Conservation (phyloP, 2,797 vertebrate species). For the Schizothorax lantsangensis region DNA sequence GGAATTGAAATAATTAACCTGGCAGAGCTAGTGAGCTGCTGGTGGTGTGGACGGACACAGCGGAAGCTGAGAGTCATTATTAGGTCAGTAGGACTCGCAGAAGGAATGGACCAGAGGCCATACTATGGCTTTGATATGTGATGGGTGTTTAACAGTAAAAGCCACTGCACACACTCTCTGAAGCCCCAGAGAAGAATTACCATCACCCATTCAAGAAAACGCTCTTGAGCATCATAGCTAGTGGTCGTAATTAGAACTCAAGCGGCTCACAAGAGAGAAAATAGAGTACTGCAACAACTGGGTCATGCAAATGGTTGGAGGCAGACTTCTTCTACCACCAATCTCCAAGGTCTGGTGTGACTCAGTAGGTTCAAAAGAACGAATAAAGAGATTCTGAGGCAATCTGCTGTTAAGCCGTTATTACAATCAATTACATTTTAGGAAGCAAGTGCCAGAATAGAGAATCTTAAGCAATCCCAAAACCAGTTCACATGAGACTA, state of each 20-base stretch:
- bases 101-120: slow-evolving; percentile 41
- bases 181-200: not conserved
- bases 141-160: slow-evolving; percentile 22
- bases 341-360: not conserved
- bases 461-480: not conserved
- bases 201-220: slow-evolving; percentile 26
- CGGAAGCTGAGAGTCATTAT: slow-evolving; percentile 22
- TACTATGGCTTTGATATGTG: slow-evolving; percentile 31
- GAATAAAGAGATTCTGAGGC: not conserved
- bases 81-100: slow-evolving; percentile 53
- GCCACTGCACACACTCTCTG: not conserved
- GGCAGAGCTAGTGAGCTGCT: slow-evolving; percentile 21
- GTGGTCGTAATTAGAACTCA: slow-evolving; percentile 34
- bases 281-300: slow-evolving; percentile 35
- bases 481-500: not conserved
- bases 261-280: slow-evolving; percentile 38
- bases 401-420: not conserved
- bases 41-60: not conserved
- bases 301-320: slow-evolving; percentile 37
- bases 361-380: not conserved
- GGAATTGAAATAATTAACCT: slow-evolving; percentile 54
- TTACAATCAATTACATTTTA: not conserved
- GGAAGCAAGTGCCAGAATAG: not conserved
- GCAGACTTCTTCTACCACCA: not conserved
- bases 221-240: slow-evolving; percentile 29